phyloP scores from a whole-genome alignment of 2,113 vertebrate genomes.

The Dasyornis broadbenti region DNA sequence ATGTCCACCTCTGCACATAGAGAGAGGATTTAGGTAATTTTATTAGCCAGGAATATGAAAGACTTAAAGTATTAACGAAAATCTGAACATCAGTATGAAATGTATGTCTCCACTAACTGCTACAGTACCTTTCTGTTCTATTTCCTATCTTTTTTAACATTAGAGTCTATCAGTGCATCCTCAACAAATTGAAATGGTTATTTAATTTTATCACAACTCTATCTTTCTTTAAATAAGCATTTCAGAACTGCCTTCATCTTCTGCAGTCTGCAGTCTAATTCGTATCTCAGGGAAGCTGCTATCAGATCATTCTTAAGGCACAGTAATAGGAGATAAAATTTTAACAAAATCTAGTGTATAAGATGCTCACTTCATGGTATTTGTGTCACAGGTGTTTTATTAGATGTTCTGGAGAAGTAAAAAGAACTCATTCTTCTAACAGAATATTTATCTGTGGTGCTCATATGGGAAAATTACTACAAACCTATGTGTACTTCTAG shows the following conservation, averaged over 20 bases:
- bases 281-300: background rate
- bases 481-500: background rate
- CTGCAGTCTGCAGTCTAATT: background rate
- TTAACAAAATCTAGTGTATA: background rate
- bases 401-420: background rate
- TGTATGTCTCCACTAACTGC: background rate
- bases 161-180: background rate
- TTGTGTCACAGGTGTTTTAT: background rate
- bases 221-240: background rate
- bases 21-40: background rate
- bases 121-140: background rate
- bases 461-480: background rate
- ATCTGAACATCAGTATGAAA: background rate
- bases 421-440: background rate
- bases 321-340: background rate
- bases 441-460: background rate
- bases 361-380: background rate
- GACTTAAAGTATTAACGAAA: background rate
- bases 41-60: background rate
- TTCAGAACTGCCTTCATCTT: background rate
- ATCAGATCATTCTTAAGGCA: background rate
- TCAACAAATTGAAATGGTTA: background rate
- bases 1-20: background rate
- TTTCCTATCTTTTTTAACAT: background rate
- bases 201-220: background rate